Conservation (phyloP, 2,888 invertebrate species). For the Rhagium mordax region DNA sequence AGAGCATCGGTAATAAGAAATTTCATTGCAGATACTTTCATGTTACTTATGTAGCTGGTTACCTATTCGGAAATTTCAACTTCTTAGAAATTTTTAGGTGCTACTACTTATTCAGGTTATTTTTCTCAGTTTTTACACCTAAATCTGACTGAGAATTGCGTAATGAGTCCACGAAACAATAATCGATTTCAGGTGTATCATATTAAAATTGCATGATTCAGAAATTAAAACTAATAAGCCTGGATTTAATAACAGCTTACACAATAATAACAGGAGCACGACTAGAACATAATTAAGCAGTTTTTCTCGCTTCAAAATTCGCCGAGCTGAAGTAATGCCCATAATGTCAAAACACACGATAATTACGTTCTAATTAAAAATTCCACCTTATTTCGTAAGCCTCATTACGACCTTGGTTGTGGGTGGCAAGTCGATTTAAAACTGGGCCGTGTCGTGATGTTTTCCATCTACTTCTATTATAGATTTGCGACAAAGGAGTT, state of each 20-base stretch:
- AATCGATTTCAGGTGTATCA: not conserved
- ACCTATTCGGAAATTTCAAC: too few species aligned
- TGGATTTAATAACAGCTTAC: not conserved
- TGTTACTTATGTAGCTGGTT: too few species aligned
- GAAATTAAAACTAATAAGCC: not conserved
- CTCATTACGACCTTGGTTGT: conserved; percentile 35
- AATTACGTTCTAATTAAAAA: conserved; percentile 38
- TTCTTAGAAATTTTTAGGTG: too few species aligned
- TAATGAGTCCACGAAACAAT: too few species aligned
- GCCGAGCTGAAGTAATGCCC: not conserved
- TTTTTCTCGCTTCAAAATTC: conserved; percentile 9
- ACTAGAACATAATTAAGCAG: not conserved
- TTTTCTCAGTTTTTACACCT: too few species aligned
- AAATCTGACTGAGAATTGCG: too few species aligned
- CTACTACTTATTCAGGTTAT: too few species aligned
- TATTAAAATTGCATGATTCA: conserved; percentile 2
- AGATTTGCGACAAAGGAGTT: conserved; percentile 30
- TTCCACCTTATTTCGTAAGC: conserved; percentile 32
- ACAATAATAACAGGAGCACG: conserved; percentile 1
- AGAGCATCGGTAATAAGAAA: too few species aligned
- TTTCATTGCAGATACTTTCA: too few species aligned
- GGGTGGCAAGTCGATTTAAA: conserved; percentile 37
- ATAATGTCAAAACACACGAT: conserved; percentile 10
- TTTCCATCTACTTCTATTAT: conserved; percentile 31
- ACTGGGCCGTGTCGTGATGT: conserved; percentile 31